phyloP scores from a whole-genome alignment of 2,113 vertebrate genomes.

The Piprites chloris region DNA sequence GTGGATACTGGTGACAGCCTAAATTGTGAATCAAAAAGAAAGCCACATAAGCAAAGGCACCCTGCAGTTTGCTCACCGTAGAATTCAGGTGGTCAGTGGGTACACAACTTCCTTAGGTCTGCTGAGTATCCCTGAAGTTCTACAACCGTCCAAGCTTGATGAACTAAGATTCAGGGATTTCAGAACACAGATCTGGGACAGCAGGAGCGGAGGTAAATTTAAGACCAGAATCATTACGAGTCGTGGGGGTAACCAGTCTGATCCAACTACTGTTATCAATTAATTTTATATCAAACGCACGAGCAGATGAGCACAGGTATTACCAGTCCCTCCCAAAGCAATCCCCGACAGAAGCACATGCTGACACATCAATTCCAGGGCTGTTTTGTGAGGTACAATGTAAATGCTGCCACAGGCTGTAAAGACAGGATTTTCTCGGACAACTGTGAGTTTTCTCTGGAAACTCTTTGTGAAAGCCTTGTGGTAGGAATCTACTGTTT shows the following conservation, averaged over 20 bases:
- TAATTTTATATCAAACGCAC: background rate
- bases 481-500: background rate
- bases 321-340: background rate
- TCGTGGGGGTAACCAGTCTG: background rate
- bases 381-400: background rate
- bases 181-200: background rate
- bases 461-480: background rate
- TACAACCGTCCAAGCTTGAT: background rate
- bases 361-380: background rate
- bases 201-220: background rate
- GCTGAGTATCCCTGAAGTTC: background rate
- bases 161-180: background rate
- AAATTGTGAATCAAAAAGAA: background rate
- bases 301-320: background rate
- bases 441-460: background rate
- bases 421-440: background rate
- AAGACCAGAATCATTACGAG: rapidly evolving
- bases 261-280: background rate
- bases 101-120: background rate
- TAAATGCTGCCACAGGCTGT: background rate
- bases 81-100: background rate
- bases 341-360: background rate
- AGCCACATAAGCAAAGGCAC: background rate
- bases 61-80: background rate
- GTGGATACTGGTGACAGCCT: background rate